Evolutionary conservation across 2,888 invertebrate genomes (phyloP).

Genomic region (Euzetes globulus): DNA sequence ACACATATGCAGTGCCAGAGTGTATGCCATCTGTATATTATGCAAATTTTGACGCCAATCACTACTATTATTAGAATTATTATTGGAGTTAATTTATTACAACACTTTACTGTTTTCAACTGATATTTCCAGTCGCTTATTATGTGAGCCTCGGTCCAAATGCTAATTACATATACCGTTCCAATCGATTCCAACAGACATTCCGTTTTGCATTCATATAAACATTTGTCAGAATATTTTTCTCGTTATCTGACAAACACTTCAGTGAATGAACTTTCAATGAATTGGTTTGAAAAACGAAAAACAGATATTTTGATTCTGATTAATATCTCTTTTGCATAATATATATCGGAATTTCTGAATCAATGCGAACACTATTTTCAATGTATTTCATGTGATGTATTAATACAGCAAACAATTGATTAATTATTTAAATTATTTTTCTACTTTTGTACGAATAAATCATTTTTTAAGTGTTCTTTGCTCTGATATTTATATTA

Average conservation of each 20-base stretch:
- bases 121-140: background rate
- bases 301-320: background rate
- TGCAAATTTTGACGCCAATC: slow-evolving; percentile 28
- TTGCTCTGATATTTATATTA: too few species aligned
- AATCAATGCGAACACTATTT: background rate
- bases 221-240: slow-evolving; percentile 5
- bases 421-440: too few species aligned
- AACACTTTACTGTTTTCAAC: slow-evolving; percentile 24
- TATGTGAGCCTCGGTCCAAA: background rate
- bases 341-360: background rate
- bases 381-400: too few species aligned
- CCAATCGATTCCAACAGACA: background rate
- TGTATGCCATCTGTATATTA: background rate
- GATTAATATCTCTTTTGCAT: background rate
- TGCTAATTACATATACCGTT: background rate
- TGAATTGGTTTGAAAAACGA: background rate
- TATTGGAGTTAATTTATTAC: slow-evolving; percentile 29
- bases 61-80: slow-evolving; percentile 27
- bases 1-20: background rate
- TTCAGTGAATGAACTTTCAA: slow-evolving; percentile 5
- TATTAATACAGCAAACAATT: too few species aligned
- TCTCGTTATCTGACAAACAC: background rate
- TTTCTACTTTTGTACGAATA: too few species aligned
- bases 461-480: too few species aligned
- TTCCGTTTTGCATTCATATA: background rate